Conservation (phyloP, 2,113 vertebrate genomes). For the Lepisosteus osseus region DNA sequence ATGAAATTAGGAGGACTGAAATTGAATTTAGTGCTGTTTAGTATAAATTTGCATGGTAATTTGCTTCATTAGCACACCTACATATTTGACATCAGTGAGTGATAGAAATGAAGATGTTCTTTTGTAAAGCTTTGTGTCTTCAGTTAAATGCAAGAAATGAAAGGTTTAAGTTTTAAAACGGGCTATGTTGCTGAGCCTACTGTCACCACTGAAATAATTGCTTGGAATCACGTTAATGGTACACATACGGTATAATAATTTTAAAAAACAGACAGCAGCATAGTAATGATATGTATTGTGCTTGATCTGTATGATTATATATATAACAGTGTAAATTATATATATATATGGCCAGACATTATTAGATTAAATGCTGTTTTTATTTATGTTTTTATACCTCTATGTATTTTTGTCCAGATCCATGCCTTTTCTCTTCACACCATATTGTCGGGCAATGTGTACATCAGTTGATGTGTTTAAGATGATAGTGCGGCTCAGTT, state of each 20-base stretch:
- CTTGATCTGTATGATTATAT: too few species aligned
- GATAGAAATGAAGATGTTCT: background rate
- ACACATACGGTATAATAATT: background rate
- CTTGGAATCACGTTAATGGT: background rate
- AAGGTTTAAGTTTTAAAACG: background rate
- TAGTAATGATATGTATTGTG: too few species aligned
- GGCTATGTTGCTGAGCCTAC: conserved; percentile 1
- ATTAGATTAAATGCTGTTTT: background rate
- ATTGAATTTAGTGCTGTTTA: background rate
- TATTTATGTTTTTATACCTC: conserved; percentile 13
- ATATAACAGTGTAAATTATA: too few species aligned
- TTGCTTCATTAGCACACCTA: conserved; percentile 5
- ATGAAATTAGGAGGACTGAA: conserved; percentile 2
- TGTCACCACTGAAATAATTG: conserved; percentile 1
- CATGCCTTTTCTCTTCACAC: conserved; percentile 29
- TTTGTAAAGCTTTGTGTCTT: too few species aligned
- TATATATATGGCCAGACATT: too few species aligned
- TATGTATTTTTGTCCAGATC: conserved; percentile 7
- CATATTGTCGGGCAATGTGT: conserved; percentile 58
- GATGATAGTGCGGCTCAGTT: conserved; percentile 68
- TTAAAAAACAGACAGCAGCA: background rate
- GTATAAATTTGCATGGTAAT: background rate
- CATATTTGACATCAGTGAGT: background rate
- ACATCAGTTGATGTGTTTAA: conserved; percentile 58
- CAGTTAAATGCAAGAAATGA: background rate